Evolutionary conservation across 2,888 invertebrate genomes (phyloP).

Genomic region (Cephus nigrinus): DNA sequence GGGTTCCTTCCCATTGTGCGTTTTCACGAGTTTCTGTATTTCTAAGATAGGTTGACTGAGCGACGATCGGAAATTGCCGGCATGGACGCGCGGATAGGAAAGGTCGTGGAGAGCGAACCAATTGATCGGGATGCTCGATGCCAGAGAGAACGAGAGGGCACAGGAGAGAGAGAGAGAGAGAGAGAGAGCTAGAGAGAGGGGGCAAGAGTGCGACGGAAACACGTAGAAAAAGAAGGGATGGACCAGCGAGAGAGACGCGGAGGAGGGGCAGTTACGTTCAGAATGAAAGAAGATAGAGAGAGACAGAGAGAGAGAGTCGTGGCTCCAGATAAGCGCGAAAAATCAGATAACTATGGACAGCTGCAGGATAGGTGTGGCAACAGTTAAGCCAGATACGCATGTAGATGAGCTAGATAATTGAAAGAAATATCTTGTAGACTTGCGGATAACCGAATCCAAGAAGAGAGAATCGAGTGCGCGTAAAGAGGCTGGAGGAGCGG

Average conservation of each 20-base stretch:
- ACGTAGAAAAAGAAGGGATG: not conserved
- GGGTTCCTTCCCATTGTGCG: not conserved
- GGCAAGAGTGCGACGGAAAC: not conserved
- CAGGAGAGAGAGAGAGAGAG: conserved; percentile 6
- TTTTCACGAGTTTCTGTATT: conserved; percentile 17
- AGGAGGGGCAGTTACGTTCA: not conserved
- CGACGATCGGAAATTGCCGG: not conserved
- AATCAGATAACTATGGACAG: not conserved
- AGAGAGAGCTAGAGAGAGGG: not conserved
- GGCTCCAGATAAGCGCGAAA: not conserved
- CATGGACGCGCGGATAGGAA: conserved; percentile 6
- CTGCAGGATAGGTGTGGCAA: not conserved
- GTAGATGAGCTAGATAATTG: not conserved
- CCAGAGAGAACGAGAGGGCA: conserved; percentile 6
- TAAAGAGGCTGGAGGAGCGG: not conserved
- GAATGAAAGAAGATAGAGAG: not conserved
- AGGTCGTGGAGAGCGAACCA: not conserved
- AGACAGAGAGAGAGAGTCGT: not conserved
- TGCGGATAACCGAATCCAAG: not conserved
- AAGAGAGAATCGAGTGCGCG: not conserved
- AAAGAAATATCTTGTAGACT: not conserved
- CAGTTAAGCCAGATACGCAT: not conserved
- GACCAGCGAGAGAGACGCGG: not conserved
- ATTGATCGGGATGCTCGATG: not conserved
- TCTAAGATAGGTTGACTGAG: not conserved